These are phyloP conservation scores for Dissostichus mawsoni DNA, from an alignment of 2,113 vertebrate genomes.

Conservation along the genomic window DNA sequence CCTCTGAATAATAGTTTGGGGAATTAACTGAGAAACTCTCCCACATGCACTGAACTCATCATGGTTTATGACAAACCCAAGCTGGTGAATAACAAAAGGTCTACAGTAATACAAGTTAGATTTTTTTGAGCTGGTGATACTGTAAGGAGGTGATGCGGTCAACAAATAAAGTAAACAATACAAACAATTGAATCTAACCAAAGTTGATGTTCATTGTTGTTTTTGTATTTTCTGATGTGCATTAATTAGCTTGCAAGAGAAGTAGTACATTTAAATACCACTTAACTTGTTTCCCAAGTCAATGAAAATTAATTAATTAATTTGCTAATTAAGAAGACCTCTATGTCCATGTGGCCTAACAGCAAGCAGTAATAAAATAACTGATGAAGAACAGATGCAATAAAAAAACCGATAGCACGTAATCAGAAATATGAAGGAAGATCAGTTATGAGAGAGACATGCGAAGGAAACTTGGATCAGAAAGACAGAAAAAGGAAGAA, in stretches of 20 bases:
- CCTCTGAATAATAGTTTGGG: constrained; percentile 55
- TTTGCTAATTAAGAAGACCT: neutral
- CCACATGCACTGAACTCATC: constrained; percentile 64
- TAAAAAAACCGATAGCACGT: constrained; percentile 9
- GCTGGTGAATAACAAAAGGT: constrained; percentile 41
- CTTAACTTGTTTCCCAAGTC: neutral
- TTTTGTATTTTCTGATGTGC: neutral
- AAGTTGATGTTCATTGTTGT: constrained; percentile 1
- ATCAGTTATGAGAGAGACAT: constrained; percentile 34
- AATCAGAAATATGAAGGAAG: constrained; percentile 8
- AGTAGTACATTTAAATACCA: neutral
- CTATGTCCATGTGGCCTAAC: neutral
- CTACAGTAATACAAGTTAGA: constrained; percentile 19
- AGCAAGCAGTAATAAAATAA: constrained; percentile 2
- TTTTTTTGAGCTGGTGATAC: constrained; percentile 13
- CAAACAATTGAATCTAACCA: neutral
- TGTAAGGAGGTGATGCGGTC: constrained; percentile 1
- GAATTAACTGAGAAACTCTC: constrained; percentile 62
- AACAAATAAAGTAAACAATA: constrained; percentile 24
- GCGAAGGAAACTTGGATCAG: constrained; percentile 50
- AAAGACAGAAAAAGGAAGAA: constrained; percentile 18
- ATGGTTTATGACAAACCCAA: constrained; percentile 42
- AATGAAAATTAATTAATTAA: constrained; percentile 3
- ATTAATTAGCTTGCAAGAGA: neutral
- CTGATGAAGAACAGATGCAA: constrained; percentile 11